Evolutionary conservation across 2,888 invertebrate species (phyloP), one percentile per base, ranked within the genome.

Genomic region (Argynnis bischoffii): DNA sequence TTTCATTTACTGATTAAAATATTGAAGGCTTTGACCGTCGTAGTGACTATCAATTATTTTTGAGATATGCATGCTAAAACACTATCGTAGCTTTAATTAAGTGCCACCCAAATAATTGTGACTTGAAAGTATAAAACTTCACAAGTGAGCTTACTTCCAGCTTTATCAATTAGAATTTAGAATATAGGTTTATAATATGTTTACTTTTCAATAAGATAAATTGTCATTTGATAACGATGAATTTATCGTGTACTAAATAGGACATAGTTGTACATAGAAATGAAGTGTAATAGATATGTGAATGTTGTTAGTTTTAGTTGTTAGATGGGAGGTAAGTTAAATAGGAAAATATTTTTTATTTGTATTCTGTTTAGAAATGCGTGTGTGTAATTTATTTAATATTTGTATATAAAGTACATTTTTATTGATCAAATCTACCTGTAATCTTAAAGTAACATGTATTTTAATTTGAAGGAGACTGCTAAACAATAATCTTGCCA

Each of bases 201-300:
- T 77, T 77, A 74, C 68, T 67, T 68, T 69, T 63, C 63, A 67
- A 74, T 69, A 72, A 66, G 74, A 76, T 76, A 77, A 71, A 72
- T 76, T 71, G 64, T 46, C 55, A 65, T 66, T 69, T 73, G 77
- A 78, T 76, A 78, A 76, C 69, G 66, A 70, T 63, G 66, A 71
- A 66, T 69, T 71, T 71, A 70, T 64, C 60, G 55, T 68, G 63
- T 70, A 65, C 70, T 75, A 74, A 35, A 63, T 61, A 48, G 35
- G 26, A 64, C 67, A 64, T 56, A 61, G 63, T 69, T 59, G 64
- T 73, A 73, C 72, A 74, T 70, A 71, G 69, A 66, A 61, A 72
- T 69, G 71, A 67, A 67, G 69, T 64, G 55, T 53, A 64, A 41
- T 41, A 11, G n/a, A 41, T 48, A 47, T 66, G 55, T 69, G 50